These are phyloP conservation scores for Serilophus lunatus DNA, from an alignment of 2,113 vertebrate species.

Conservation along the genomic window DNA sequence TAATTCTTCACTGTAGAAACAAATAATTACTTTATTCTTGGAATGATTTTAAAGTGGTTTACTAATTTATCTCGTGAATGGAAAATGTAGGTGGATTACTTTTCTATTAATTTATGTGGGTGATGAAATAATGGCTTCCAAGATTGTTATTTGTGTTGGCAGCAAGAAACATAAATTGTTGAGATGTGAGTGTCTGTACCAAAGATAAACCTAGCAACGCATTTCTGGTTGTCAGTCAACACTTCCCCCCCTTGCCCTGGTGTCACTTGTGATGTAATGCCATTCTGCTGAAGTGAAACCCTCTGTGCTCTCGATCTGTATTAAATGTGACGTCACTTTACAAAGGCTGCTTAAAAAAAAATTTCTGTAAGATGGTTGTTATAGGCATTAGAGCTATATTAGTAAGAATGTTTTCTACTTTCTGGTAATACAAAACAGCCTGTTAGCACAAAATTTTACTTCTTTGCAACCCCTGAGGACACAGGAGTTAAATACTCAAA, in stretches of 20 bases:
- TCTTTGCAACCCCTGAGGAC: background rate
- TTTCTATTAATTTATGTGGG: background rate
- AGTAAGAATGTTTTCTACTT: background rate
- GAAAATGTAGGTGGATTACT: background rate
- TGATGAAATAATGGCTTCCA: background rate
- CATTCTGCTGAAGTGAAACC: background rate
- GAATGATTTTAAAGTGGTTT: constrained; percentile 21
- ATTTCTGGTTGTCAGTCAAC: constrained; percentile 25
- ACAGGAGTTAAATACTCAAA: background rate
- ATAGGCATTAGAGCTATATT: background rate
- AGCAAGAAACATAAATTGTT: background rate
- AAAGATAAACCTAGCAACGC: constrained; percentile 37
- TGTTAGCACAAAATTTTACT: background rate
- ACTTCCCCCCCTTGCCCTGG: background rate
- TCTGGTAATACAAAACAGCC: background rate
- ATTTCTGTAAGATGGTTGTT: background rate
- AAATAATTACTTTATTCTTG: constrained; percentile 36
- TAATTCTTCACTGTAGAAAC: constrained; percentile 40
- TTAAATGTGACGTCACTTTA: background rate
- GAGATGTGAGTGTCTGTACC: background rate
- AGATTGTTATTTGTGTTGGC: constrained; percentile 25
- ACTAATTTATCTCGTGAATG: background rate
- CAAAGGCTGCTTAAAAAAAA: background rate
- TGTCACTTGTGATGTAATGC: background rate
- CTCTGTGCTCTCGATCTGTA: background rate